phyloP scores from a whole-genome alignment of 2,888 invertebrate species.

The Chironomus tentans region DNA sequence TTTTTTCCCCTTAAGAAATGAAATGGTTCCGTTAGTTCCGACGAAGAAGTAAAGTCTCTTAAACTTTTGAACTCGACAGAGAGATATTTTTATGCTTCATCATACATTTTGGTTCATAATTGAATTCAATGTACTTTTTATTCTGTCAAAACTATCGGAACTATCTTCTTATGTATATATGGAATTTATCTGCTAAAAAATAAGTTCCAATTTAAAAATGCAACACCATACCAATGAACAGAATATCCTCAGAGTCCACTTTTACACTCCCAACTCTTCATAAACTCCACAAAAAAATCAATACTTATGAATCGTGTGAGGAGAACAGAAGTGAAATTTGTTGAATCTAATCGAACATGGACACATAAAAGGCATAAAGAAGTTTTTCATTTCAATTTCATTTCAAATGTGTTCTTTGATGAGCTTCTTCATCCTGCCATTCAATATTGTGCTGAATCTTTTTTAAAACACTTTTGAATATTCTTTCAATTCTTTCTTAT shows the following conservation, averaged over 20 bases:
- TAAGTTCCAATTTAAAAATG: too few relatives aligned
- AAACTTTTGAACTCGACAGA: not conserved
- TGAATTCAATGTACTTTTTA: not conserved
- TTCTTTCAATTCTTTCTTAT: not conserved
- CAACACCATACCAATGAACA: too few relatives aligned
- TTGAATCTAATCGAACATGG: not conserved
- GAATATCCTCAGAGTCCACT: too few relatives aligned
- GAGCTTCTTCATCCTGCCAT: not conserved
- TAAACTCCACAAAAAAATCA: too few relatives aligned
- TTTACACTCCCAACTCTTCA: too few relatives aligned
- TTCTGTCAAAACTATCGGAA: not conserved
- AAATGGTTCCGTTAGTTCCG: not conserved
- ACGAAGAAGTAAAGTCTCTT: not conserved
- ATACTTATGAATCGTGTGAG: too few relatives aligned
- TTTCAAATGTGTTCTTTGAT: not conserved
- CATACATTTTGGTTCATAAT: not conserved
- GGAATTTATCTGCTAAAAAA: too few relatives aligned
- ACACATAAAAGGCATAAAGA: not conserved
- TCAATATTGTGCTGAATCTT: not conserved
- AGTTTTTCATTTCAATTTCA: not conserved
- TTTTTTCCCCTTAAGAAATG: not conserved
- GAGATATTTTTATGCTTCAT: not conserved
- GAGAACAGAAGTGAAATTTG: not conserved
- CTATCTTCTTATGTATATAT: too few relatives aligned
- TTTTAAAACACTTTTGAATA: not conserved